Evolutionary conservation across 2,113 vertebrate genomes (phyloP), one percentile per base, ranked within the genome.

Genomic region (Corynorhinus townsendii): DNA sequence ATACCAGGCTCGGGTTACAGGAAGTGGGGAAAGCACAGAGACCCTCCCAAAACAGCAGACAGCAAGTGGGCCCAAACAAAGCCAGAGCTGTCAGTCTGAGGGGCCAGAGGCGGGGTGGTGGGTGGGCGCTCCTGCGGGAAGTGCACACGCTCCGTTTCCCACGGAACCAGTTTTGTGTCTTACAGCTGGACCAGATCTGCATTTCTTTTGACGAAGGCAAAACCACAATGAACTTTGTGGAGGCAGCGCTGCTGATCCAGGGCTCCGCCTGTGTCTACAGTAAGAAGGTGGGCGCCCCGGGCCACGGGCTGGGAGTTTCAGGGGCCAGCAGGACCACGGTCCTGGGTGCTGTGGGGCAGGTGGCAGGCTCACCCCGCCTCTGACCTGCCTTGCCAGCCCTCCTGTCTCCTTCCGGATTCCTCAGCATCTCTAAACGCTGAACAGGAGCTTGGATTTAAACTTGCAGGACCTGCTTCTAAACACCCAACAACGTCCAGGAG

Each of bases 231-330:
- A 99, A 99, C 95, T 99, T 99, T 97, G 98, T 98, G 0, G 99
- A 99, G 68, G 99, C 99, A 0, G 99, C 99, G 0, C 97, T 99
- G 93, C 28, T 99, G 73, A 99, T 99, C 96, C 99, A 99, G 95
- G 99, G 99, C 0, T 99, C 99, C 0, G 98, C 99, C 54, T 99
- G 99, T 66, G 98, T 99, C 97, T 99, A 99, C 98, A 99, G 99
- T 96, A 99, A 98, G 97, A 99, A 99, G 99, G 99, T 99, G 83
- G 90, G 93, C 9, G 11, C 30, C 3, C 38, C 30, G 26, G 47
- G 68, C 66, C 8, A 0, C 8, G 4, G 35, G 3, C 54, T 79
- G 30, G 43, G n/a, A 3, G 20, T 11, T 68, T 62, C 3, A 3
- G 49, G 49, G 75, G 33, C 11, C 2, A 2, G 47, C 0, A 30